Evolutionary conservation across 2,888 invertebrate species (phyloP), one percentile per base, ranked within the genome.

Genomic region (Tholera decimalis): DNA sequence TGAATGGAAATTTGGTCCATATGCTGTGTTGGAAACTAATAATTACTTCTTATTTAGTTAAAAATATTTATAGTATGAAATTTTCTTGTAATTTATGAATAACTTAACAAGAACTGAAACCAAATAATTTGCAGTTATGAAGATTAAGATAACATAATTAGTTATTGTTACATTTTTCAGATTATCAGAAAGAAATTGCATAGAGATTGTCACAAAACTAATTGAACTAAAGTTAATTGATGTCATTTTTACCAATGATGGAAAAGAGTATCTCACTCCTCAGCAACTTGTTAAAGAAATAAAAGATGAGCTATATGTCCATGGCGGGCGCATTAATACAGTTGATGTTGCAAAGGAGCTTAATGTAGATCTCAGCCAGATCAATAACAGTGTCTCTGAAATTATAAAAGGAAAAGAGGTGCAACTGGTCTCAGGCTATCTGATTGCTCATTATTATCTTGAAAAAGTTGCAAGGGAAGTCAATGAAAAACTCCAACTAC

Each of bases 261-360:
- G 99, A 13, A 99, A 99, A 92, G 99, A 99, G 90, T 99, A 99
- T 89, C 96, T 99, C 46, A 99, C 99, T 1, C 98, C 98, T 2
- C 97, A 98, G 60, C 98, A 99, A 87, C 96, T 99, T 65, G 94
- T 96, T 22, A 98, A 97, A 82, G 99, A 99, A 95, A 98, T 99
- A 49, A 97, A 97, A 89, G 98, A 99, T 93, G 99, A 99, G 92
- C 93, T 99, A 1, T 97, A 97, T 89, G 97, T 98, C 0, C 97
- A 97, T 90, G 98, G 98, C 70, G 99, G 99, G 15, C 96, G 99
- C 65, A 97, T 99, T 4, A 98, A 98, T 89, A 96, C 99, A 62
- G 98, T 98, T 2, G 99, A 99, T 78, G 95, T 99, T 59, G 97
- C 99, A 7, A 98, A 98, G 89, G 96, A 97, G 51, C 96, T 99